Base-by-base conservation (phyloP, 2,113 vertebrate genomes). In the Cyanocitta stelleri region DNA sequence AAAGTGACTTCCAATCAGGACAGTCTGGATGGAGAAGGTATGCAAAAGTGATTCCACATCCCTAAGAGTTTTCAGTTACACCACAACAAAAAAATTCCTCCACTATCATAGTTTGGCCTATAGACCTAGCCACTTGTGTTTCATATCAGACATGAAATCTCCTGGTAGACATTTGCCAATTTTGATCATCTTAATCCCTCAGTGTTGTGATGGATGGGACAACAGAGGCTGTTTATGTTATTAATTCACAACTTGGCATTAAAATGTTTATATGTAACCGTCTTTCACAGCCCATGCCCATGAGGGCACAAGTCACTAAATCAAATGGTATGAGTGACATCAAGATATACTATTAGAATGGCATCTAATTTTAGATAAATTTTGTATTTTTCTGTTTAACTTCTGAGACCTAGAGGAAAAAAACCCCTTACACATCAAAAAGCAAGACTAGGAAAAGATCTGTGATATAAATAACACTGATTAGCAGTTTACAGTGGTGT, bases 341-440 rank as follows among this genome's bases (percentile, higher is more conserved):
- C 27, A 59, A 79, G 35, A 35, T 4, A 73, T 11, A 29, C 7
- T 55, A 14, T 54, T 44, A 62, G 13, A 18, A 55, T 23, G 24
- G 7, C 21, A 85, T 6, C 15, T 72, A 54, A 73, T 79, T 91
- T 80, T n/a, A 67, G 49, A 83, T 26, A 63, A 41, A 6, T 29
- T 30, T 43, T 1, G 0, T 55, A 18, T 13, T 30, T 79, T 75
- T 80, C 7, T 2, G 8, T 76, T 83, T 69, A 54, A 59, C 14
- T 79, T 56, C 39, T n/a, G 27, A 87, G 51, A 7, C 17, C 7
- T 4, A 2, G 21, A 39, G 14, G 1, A 10, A 74, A 71, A 68
- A 64, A 55, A 3, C 0, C 0, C 0, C 21, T 19, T 17, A 67
- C 14, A 64, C 49, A 69, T 68, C 17, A 43, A 32, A 80, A 69